Conservation (phyloP, 2,113 vertebrate genomes). For the Aegithalos caudatus region DNA sequence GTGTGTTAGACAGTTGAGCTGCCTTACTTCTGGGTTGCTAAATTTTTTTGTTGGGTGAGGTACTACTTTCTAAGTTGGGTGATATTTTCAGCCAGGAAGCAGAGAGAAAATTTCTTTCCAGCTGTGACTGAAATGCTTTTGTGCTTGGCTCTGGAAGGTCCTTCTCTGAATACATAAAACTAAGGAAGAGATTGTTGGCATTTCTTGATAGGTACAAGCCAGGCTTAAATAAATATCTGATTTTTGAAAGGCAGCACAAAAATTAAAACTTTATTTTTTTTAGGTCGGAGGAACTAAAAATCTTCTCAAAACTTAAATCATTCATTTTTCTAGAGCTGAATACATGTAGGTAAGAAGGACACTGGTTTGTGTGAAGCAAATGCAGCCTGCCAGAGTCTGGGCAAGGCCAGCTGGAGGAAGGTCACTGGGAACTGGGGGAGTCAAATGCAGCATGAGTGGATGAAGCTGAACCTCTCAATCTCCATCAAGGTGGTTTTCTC, state of each 20-base stretch:
- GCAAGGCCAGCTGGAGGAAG: background rate
- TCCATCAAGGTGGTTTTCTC: background rate
- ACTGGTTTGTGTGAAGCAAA: background rate
- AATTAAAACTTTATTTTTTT: background rate
- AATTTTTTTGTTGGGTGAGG: background rate
- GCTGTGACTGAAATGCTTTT: background rate
- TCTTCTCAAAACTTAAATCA: background rate
- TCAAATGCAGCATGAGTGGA: background rate
- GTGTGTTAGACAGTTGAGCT: background rate
- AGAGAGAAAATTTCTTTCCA: background rate
- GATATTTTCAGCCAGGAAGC: background rate
- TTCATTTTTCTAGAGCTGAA: background rate
- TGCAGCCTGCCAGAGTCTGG: background rate
- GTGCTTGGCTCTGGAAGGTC: background rate
- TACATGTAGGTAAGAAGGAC: background rate
- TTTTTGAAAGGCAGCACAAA: background rate
- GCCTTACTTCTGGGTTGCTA: background rate
- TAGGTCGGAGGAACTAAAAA: background rate
- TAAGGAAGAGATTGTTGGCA: background rate
- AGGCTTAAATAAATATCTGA: background rate
- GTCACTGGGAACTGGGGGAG: background rate
- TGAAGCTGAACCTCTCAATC: background rate
- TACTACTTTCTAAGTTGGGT: background rate
- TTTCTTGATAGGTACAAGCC: background rate
- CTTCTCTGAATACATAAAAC: background rate